Base-by-base conservation (phyloP, 2,113 vertebrate genomes). In the Cheilinus undulatus region DNA sequence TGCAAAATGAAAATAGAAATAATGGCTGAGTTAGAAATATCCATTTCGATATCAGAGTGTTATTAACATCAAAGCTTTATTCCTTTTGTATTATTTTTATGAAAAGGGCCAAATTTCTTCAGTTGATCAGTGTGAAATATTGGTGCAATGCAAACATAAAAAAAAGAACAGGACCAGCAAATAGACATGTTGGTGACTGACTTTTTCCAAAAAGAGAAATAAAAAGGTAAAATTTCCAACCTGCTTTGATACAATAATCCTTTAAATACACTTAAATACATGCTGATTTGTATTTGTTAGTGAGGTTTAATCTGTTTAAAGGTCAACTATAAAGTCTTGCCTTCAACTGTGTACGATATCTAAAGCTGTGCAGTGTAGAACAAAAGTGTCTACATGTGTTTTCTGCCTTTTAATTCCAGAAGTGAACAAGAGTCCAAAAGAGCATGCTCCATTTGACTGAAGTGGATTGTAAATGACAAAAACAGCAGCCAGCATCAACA, bases 381-480 rank as follows among this genome's bases (percentile, higher is more conserved):
- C 62, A 40, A 54, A 51, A 28, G 54, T 57, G 43, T 54, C 30
- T n/a, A n/a, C n/a, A n/a, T n/a, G n/a, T n/a, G n/a, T 42, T 64
- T 36, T 65, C 45, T 59, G 58, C 49, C 50, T 73, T 64, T 63
- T 54, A 11, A n/a, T 23, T 42, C 53, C 49, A 43, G 36, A 42
- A 13, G 61, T 53, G 28, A 73, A 38, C 20, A 51, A 52, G 57
- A 45, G 28, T 62, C 51, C 42, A 52, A 38, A 10, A 46, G 11
- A 7, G 3, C 40, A 42, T 17, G 4, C 75, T 69, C 15, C 77
- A n/a, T 43, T 6, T 49, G 56, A 58, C 45, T 68, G 34, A 70
- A 42, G 71, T 72, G 70, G 69, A 59, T 46, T 72, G 51, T 59
- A 46, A 49, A 24, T 30, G 30, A 36, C 63, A 38, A 30, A 66